phyloP scores from a whole-genome alignment of 1,140 invertebrate genomes.

The Papilio machaon region DNA sequence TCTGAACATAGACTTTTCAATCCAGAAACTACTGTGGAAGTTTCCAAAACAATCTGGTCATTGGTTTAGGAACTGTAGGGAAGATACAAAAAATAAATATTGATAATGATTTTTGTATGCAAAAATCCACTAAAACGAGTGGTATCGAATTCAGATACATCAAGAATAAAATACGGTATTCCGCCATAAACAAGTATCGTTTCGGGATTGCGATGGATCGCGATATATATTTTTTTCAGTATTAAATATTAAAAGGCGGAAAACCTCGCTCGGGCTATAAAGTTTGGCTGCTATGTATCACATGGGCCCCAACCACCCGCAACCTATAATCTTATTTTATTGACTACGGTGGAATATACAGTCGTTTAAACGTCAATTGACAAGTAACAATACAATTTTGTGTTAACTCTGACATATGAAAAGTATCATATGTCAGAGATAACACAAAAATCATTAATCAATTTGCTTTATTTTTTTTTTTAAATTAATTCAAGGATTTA shows the following conservation, averaged over 20 bases:
- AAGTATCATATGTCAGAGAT: no score
- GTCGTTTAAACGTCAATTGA: slow-evolving; percentile 43
- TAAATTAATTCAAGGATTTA: no score
- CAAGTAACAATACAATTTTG: not conserved
- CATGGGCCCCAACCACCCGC: slow-evolving; percentile 59
- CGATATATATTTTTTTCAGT: slow-evolving; percentile 72
- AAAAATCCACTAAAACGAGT: not conserved
- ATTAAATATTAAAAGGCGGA: slow-evolving; percentile 78
- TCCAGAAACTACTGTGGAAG: no score
- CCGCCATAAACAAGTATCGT: slow-evolving; percentile 63
- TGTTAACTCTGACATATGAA: not conserved
- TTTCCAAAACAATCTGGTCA: no score
- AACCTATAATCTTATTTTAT: slow-evolving; percentile 75
- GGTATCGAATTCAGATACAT: slow-evolving; percentile 42
- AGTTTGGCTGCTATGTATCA: slow-evolving; percentile 71
- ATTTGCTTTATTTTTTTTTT: no score
- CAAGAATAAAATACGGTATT: slow-evolving; percentile 34
- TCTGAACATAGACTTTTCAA: no score
- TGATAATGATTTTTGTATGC: not conserved
- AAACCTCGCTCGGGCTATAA: slow-evolving; percentile 73
- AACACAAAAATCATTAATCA: no score
- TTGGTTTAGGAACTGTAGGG: no score
- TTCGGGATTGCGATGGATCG: slow-evolving; percentile 62
- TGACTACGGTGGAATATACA: slow-evolving; percentile 55
- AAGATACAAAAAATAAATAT: not conserved